Base-by-base conservation (phyloP, 2,797 vertebrate genomes). In the Centropyge bicolor region DNA sequence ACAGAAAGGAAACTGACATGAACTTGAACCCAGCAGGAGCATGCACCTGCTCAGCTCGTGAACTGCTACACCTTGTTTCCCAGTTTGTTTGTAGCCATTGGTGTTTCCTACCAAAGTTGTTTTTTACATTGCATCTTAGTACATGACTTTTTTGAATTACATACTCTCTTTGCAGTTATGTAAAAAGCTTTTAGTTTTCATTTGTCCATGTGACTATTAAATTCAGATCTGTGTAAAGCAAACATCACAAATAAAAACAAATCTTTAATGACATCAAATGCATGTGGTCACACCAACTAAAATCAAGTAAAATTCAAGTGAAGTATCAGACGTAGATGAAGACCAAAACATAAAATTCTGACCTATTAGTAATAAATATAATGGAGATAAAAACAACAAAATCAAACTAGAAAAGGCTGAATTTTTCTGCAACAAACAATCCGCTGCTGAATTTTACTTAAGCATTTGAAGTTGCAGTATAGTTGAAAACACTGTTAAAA, bases 1-100 rank as follows among this genome's bases (percentile, higher is more conserved):
- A 82, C 67, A 73, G 22, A 43, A 16, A 14, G 40, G 19, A 43
- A 17, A 65, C 24, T 74, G 63, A 70, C 59, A 48, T 54, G 7
- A 79, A 59, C 64, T 74, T 79, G 51, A 80, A 80, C 77, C n/a
- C 46, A 51, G 36, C 56, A 20, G 35, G 61, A 70, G n/a, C 20
- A 52, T 77, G 20, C 8, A 22, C 19, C 54, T 63, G 49, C 48
- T 46, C 14, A 8, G 11, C 20, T 52, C 35, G 19, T 70, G 22
- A 51, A 43, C 22, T 10, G 38, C 70, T 8, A 6, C 6, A n/a
- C 38, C 19, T 36, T 66, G 43, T 62, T 56, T 22, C 16, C 13
- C 12, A 8, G 6, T 17, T 19, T n/a, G 0, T 67, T 35, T 59
- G 14, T 56, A 6, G 51, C 20, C 22, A 24, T 22, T 38, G 1